A percentile compares a stretch with the other conserved stretches of the same genome.
phyloP scores from a whole-genome alignment of 2,113 vertebrate species.

The human region DNA sequence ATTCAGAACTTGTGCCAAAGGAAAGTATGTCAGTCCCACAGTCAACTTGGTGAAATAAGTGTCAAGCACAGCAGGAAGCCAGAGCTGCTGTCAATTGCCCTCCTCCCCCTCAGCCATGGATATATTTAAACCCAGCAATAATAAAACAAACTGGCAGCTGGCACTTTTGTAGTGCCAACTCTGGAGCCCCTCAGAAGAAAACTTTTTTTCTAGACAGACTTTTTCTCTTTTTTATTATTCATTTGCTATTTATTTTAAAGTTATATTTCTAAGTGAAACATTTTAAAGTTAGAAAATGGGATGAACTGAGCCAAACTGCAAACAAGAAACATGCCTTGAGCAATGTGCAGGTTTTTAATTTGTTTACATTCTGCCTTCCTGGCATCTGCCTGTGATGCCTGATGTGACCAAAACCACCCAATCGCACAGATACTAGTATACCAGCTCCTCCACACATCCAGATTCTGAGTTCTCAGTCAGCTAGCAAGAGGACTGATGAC shows the following conservation, averaged over 20 bases:
- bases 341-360: constrained; percentile 45
- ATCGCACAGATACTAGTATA: neutral
- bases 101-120: constrained; percentile 72
- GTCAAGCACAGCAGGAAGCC: constrained; percentile 68
- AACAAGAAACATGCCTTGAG: constrained; percentile 64
- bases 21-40: constrained; percentile 67
- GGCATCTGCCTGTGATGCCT: constrained; percentile 40
- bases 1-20: constrained; percentile 42
- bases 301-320: constrained; percentile 57
- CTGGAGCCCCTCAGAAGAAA: constrained; percentile 70
- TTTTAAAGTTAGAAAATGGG: constrained; percentile 43
- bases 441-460: neutral
- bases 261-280: constrained; percentile 70
- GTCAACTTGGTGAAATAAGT: constrained; percentile 76
- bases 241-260: constrained; percentile 75
- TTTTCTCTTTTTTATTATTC: constrained; percentile 27
- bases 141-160: constrained; percentile 80
- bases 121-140: constrained; percentile 83
- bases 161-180: constrained; percentile 71
- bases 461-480: neutral
- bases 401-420: neutral
- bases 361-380: constrained; percentile 35
- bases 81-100: constrained; percentile 73
- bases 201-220: constrained; percentile 61
- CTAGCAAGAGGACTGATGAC: neutral